A percentile compares a stretch with the other conserved stretches of the same genome.
Evolutionary conservation across 2,888 invertebrate genomes (phyloP).

Genomic region (Acleris literana): DNA sequence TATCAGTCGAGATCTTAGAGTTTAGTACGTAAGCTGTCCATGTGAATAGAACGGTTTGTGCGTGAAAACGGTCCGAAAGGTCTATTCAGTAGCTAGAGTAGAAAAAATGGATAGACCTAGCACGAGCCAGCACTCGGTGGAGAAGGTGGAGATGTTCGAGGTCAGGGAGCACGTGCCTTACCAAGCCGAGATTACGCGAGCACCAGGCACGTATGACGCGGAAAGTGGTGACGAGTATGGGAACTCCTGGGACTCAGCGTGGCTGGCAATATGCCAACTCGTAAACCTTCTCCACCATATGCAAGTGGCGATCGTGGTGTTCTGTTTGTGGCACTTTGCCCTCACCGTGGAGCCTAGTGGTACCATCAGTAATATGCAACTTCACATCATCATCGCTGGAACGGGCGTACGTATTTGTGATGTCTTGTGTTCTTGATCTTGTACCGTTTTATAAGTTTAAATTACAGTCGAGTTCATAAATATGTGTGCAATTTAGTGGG

Average conservation of each 20-base stretch:
- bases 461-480: no score
- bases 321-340: slow-evolving; percentile 74
- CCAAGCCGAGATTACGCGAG: slow-evolving; percentile 71
- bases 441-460: neutral
- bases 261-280: slow-evolving; percentile 72
- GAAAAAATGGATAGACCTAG: slow-evolving; percentile 73
- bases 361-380: slow-evolving; percentile 69
- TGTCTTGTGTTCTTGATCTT: slow-evolving; percentile 1
- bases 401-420: slow-evolving; percentile 71
- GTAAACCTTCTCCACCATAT: slow-evolving; percentile 76
- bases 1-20: slow-evolving; percentile 48
- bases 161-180: slow-evolving; percentile 78
- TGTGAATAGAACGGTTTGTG: slow-evolving; percentile 44
- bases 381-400: slow-evolving; percentile 77
- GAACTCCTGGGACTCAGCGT: slow-evolving; percentile 71
- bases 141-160: slow-evolving; percentile 73
- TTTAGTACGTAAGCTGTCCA: slow-evolving; percentile 57
- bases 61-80: slow-evolving; percentile 54
- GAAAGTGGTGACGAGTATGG: slow-evolving; percentile 66
- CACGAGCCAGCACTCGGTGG: slow-evolving; percentile 64
- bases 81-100: slow-evolving; percentile 47
- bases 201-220: slow-evolving; percentile 70
- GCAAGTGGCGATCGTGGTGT: slow-evolving; percentile 75
- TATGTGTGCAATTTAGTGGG: no score
- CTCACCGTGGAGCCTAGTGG: slow-evolving; percentile 69